phyloP scores from a whole-genome alignment of 2,888 invertebrate genomes.

The Plebejus argus region DNA sequence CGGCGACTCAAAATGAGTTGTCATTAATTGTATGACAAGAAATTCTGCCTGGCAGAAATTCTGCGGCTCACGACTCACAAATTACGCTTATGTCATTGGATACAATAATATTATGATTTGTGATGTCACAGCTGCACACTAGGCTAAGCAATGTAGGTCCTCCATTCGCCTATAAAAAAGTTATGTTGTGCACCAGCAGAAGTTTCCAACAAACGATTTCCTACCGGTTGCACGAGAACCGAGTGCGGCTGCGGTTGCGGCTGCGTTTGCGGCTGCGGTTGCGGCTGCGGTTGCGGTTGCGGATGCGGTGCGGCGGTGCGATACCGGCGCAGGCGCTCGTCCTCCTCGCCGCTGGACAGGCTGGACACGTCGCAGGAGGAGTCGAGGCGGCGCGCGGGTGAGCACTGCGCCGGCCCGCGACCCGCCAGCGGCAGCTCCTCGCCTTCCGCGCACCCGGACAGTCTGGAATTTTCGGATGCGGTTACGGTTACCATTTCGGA shows the following conservation, averaged over 20 bases:
- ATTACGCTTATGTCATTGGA: too few species aligned
- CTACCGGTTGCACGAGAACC: conserved; percentile 51
- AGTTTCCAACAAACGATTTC: neutral
- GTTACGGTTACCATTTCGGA: neutral
- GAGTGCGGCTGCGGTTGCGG: conserved; percentile 43
- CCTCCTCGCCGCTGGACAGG: conserved; percentile 76
- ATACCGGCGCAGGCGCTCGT: conserved; percentile 74
- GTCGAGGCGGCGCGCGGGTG: conserved; percentile 74
- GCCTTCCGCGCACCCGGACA: conserved; percentile 71
- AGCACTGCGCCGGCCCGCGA: conserved; percentile 71
- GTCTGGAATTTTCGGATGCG: conserved; percentile 53
- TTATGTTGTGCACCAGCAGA: too few species aligned
- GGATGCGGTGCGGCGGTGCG: conserved; percentile 53
- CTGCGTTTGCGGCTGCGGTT: conserved; percentile 41
- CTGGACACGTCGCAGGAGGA: conserved; percentile 75
- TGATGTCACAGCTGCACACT: too few species aligned
- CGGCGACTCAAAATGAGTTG: too few species aligned
- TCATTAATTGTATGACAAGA: too few species aligned
- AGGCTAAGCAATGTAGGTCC: too few species aligned
- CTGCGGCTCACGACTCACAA: too few species aligned
- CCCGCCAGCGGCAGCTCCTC: conserved; percentile 75
- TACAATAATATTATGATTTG: too few species aligned
- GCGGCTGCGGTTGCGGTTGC: conserved; percentile 42
- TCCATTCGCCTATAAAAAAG: too few species aligned
- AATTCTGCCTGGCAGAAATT: too few species aligned